Evolutionary conservation across 1,140 invertebrate species (phyloP), one percentile per base, ranked within the genome.

Genomic region (Notospermus geniculatus): DNA sequence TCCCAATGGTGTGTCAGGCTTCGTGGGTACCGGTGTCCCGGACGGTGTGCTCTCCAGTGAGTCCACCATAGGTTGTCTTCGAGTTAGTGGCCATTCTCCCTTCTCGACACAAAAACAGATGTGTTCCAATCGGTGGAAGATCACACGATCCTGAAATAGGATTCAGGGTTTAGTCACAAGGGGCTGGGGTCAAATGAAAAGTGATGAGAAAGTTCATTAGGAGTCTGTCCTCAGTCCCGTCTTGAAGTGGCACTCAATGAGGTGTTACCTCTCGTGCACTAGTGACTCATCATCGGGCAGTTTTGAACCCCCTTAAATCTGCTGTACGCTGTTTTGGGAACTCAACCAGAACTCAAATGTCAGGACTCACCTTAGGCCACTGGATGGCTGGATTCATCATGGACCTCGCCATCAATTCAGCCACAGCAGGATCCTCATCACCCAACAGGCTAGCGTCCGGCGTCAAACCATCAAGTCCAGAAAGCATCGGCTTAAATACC

Each of bases 21-120:
- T 69, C 17, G 72, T 75, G 39, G 66, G 64, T 39, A 72, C 68
- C 25, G 50, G 57, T 32, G 65, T 28, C 13, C 72, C 68, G 5
- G 74, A 64, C 1, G 73, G 78, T 22, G 72, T 76, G 52, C 57
- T 70, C 58, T 71, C 76, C 13, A 73, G 64, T 0, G 76, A 78
- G 62, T 78, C 76, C 53, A 54, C 23, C 22, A 68, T 60, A 2
- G 68, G 62, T 50, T 50, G 32, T n/a, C 9, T n/a, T 60, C 60
- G 45, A 22, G 32, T 39, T 54, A 73, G 71, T 9, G 92, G 91
- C 95, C 95, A 98, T 79, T 96, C 93, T 71, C 91, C 92, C 52
- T 91, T 89, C 75, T 97, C 94, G 19, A 97, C 88, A 22, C 91
- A 91, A 73, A 93, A 90, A 55, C 94, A 91, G 55, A 98, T 92